Conservation (phyloP, 2,888 invertebrate genomes). For the Trachelus tabidus region DNA sequence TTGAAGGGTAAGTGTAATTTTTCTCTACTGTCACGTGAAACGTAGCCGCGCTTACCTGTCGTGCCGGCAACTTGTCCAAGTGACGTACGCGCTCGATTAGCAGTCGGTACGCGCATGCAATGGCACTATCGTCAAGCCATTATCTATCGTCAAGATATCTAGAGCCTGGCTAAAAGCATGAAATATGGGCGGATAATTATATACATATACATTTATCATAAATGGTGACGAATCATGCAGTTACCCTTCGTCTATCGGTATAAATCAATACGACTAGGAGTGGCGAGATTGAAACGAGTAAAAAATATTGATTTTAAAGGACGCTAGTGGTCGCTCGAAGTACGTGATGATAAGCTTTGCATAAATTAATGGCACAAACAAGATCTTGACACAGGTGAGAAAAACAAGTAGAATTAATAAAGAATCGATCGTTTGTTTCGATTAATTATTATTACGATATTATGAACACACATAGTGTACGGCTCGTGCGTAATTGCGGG, state of each 20-base stretch:
- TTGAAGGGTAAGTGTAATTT: background rate
- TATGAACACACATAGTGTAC: constrained; percentile 27
- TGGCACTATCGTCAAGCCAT: constrained; percentile 54
- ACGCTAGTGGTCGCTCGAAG: background rate
- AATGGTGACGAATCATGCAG: constrained; percentile 40
- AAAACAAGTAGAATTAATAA: constrained; percentile 42
- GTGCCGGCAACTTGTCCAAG: constrained; percentile 27
- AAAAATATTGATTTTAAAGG: background rate
- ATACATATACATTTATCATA: constrained; percentile 25
- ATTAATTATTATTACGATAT: constrained; percentile 42
- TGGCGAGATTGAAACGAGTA: background rate
- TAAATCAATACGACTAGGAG: constrained; percentile 28
- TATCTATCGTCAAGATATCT: constrained; percentile 40
- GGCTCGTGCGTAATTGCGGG: constrained; percentile 6
- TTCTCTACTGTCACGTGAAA: background rate
- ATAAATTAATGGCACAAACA: background rate
- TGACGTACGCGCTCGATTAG: constrained; percentile 50
- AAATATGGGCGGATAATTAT: constrained; percentile 37
- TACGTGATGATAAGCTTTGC: no score
- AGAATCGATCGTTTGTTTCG: constrained; percentile 31
- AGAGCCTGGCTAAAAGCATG: constrained; percentile 36
- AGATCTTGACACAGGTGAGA: background rate
- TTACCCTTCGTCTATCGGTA: constrained; percentile 22
- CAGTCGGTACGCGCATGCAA: constrained; percentile 40
- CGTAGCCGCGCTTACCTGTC: constrained; percentile 39